Evolutionary conservation across 2,797 vertebrate genomes (phyloP).

Genomic region (Gallinago stenura): DNA sequence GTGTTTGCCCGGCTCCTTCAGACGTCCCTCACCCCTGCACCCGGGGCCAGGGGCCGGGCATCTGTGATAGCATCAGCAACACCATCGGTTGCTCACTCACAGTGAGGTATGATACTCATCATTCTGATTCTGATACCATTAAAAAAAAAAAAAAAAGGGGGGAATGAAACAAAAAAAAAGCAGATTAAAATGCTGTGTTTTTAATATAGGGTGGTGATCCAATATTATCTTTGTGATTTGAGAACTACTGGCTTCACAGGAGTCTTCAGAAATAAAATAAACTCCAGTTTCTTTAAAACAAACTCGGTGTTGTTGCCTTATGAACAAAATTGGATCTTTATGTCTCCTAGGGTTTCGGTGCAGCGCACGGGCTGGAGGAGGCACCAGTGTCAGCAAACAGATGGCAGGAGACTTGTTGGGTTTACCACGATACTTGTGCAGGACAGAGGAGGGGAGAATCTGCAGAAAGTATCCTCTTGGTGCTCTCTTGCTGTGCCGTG

Average conservation of each 20-base stretch:
- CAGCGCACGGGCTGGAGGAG: constrained; percentile 61
- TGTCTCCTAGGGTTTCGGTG: constrained; percentile 50
- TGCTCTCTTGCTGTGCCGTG: background rate
- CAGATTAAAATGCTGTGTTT: constrained; percentile 52
- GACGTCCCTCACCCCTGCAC: background rate
- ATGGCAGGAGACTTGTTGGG: constrained; percentile 8
- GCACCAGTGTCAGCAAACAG: constrained; percentile 68
- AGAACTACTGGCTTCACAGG: constrained; percentile 51
- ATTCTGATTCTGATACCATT: constrained; percentile 34
- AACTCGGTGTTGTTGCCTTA: constrained; percentile 65
- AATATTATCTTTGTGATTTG: constrained; percentile 49
- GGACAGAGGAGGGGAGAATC: background rate
- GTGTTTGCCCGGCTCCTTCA: background rate
- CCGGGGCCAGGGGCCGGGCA: too few relatives aligned
- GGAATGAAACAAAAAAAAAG: constrained; percentile 63
- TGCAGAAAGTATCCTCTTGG: background rate
- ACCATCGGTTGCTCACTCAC: constrained; percentile 4
- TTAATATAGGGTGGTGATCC: background rate
- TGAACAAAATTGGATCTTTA: constrained; percentile 62
- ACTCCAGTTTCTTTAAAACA: constrained; percentile 71
- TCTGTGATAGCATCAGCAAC: constrained; percentile 30
- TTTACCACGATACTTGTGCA: background rate
- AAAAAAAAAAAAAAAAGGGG: background rate
- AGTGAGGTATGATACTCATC: constrained; percentile 41
- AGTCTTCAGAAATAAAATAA: constrained; percentile 62